Conservation (phyloP, 2,113 vertebrate genomes). For the Motacilla tschutschensis region DNA sequence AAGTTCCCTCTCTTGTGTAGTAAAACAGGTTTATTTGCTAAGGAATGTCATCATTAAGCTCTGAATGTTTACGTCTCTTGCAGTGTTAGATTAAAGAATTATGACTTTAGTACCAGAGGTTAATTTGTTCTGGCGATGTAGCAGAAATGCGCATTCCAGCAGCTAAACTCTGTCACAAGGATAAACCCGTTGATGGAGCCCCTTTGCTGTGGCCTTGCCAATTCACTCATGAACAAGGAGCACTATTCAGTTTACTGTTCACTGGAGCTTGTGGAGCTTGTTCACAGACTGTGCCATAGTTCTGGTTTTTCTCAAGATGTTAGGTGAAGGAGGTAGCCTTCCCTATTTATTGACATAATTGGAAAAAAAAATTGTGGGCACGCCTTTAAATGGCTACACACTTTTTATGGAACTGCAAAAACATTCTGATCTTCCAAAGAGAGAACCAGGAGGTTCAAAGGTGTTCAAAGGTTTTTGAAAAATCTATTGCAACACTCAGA, state of each 20-base stretch:
- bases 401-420: not conserved
- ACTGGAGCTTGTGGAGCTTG: not conserved
- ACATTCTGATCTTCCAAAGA: not conserved
- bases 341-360: not conserved
- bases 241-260: not conserved
- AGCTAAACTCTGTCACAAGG: not conserved
- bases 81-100: not conserved
- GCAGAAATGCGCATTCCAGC: not conserved
- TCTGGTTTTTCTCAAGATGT: not conserved
- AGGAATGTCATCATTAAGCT: not conserved
- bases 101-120: not conserved
- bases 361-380: not conserved
- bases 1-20: not conserved
- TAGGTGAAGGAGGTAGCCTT: not conserved
- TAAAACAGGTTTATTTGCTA: not conserved
- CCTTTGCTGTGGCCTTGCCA: not conserved
- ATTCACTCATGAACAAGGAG: not conserved
- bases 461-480: not conserved
- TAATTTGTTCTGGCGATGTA: slow-evolving; percentile 11
- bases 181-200: not conserved
- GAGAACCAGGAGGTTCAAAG: not conserved
- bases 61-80: not conserved
- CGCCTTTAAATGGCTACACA: not conserved
- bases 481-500: not conserved
- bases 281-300: not conserved